Base-by-base conservation (phyloP, 1,140 invertebrate genomes). In the Zaprionus taronus region DNA sequence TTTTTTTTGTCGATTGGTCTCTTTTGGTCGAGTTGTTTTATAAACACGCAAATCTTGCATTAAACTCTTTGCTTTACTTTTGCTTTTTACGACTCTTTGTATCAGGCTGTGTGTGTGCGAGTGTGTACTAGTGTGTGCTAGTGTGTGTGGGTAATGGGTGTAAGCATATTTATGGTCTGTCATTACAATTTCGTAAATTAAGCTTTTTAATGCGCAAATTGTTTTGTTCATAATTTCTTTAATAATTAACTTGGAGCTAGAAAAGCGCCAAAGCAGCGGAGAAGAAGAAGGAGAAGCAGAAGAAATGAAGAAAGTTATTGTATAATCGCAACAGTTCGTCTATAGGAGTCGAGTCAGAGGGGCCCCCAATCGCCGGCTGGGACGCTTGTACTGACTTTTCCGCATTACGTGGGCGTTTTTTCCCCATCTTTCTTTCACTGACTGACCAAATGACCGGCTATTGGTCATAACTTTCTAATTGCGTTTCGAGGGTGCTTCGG, bases 191-290 rank as follows among this genome's bases (percentile, higher is more conserved):
- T 81, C 81, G 81, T 84, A 89, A 90, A 89, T 84, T 89, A 84
- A 90, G 73, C 81, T 90, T 90, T 87, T 89, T 89, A 89, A 90
- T 89, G 84, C 85, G 85, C 87, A 84, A 89, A 89, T 90, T 90
- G 75, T 80, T 90, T 75, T 41, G 55, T 67, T 81, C 76, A 83
- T 87, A 83, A 86, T 69, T 61, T 64, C 78, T 87, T 74, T 83
- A 83, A 80, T 86, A 86, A 89, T 83, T 81, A 81, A 73, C 65
- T 80, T 17, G n/a, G n/a, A 49, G 38, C 57, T 38, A 68, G 41
- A 55, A 55, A 55, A 24, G 22, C 53, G 56, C 56, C 47, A 51
- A 51, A 63, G 17, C 28, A 28, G 26, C 75, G 7, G 7, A 11
- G 41, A 9, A 17, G 41, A 68, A 77, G 78, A 81, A 81, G 61